Conservation (phyloP, 1,140 invertebrate species). For the Drosophila tsacasi region DNA sequence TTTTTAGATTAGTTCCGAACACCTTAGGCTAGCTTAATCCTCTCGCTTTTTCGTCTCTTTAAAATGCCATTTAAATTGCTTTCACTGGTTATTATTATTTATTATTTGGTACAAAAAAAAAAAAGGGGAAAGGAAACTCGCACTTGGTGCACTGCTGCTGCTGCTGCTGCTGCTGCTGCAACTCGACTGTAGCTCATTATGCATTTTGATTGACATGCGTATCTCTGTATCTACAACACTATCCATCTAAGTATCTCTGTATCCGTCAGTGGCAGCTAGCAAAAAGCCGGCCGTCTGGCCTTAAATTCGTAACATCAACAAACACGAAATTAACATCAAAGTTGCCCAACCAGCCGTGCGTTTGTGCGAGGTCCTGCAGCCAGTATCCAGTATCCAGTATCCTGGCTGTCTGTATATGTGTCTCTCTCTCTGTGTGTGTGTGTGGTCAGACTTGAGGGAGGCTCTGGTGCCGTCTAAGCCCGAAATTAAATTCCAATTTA, state of each 20-base stretch:
- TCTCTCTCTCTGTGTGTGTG: too few relatives aligned
- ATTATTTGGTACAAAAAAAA: conserved; percentile 28
- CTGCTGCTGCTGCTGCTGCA: background rate
- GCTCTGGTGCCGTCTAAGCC: conserved; percentile 60
- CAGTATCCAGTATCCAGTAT: background rate
- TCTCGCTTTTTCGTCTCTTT: conserved; percentile 21
- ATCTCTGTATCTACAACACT: conserved; percentile 57
- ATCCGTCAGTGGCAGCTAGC: conserved; percentile 12
- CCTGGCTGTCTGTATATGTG: conserved; percentile 11
- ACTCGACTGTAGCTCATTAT: conserved; percentile 61
- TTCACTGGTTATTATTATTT: conserved; percentile 11
- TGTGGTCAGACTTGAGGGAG: conserved; percentile 38
- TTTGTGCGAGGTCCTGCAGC: conserved; percentile 11
- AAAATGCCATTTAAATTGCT: conserved; percentile 44
- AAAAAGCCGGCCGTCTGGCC: conserved; percentile 45
- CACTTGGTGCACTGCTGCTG: conserved; percentile 36
- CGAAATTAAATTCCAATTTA: conserved; percentile 84
- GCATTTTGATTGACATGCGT: conserved; percentile 78
- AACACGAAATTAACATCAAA: conserved; percentile 83
- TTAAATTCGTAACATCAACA: conserved; percentile 74
- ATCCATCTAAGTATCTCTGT: conserved; percentile 33
- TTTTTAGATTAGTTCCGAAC: conserved; percentile 32
- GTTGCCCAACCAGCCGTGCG: conserved; percentile 40
- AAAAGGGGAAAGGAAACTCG: background rate
- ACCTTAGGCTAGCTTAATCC: conserved; percentile 44